These are phyloP conservation scores for Meloidogyne chitwoodi DNA, from an alignment of 1,140 invertebrate genomes.

Conservation along the genomic window DNA sequence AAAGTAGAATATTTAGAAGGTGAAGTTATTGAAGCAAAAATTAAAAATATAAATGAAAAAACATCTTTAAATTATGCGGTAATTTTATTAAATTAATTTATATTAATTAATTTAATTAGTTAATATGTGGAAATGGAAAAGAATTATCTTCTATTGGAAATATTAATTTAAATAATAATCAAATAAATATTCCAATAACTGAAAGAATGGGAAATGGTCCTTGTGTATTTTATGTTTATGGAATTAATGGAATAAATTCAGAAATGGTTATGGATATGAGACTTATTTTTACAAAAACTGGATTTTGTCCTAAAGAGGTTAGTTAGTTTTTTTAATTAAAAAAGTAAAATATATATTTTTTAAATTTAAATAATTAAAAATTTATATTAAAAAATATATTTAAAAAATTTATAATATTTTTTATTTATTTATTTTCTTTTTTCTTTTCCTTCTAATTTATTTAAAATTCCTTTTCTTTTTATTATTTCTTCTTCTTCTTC, in stretches of 20 bases:
- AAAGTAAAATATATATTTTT: neutral
- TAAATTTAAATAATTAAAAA: too few species aligned
- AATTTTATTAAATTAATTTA: neutral
- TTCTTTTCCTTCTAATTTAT: neutral
- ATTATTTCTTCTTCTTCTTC: neutral
- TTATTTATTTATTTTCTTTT: neutral
- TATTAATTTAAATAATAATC: neutral
- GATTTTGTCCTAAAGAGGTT: constrained; percentile 7
- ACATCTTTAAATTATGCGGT: constrained; percentile 13
- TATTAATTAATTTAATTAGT: neutral
- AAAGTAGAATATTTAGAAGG: constrained; percentile 17
- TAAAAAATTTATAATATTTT: too few species aligned
- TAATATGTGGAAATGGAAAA: neutral
- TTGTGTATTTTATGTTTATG: constrained; percentile 12
- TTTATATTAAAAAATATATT: too few species aligned
- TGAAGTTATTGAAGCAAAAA: neutral
- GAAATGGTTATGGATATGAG: constrained; percentile 11
- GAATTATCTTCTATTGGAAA: neutral
- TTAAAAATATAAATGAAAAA: neutral
- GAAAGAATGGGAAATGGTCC: constrained; percentile 1
- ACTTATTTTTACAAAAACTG: constrained; percentile 1
- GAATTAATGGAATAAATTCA: neutral
- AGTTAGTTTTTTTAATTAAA: neutral
- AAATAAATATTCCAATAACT: neutral
- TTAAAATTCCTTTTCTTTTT: neutral